Evolutionary conservation across 2,113 vertebrate genomes (phyloP).

Genomic region (Myanophis thanlyinensis): DNA sequence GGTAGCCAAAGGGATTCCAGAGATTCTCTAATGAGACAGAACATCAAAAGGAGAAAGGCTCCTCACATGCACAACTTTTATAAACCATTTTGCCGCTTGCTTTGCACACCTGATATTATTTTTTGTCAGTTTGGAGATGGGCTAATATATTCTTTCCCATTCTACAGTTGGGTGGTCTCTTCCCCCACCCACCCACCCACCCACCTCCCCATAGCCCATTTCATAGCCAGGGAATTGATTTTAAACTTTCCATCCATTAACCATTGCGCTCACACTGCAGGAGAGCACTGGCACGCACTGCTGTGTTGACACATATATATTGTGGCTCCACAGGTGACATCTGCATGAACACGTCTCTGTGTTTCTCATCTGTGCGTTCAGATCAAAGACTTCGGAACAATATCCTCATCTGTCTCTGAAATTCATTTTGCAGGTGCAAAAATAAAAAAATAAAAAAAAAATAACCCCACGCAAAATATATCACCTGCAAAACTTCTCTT

Average conservation of each 20-base stretch:
- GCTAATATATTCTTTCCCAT: neutral
- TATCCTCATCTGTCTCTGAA: constrained; percentile 36
- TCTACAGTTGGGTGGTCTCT: neutral
- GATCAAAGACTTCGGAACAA: constrained; percentile 4
- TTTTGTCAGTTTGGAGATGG: neutral
- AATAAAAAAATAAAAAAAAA: neutral
- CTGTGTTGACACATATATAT: neutral
- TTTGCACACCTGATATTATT: neutral
- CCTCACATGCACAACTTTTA: neutral
- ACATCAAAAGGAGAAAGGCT: neutral
- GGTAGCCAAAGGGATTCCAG: neutral
- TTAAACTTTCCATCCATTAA: neutral
- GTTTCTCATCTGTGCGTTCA: neutral
- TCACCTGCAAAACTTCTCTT: constrained; percentile 46
- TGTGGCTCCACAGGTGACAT: constrained; percentile 2
- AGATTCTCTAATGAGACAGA: neutral
- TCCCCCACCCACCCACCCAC: no score
- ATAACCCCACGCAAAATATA: neutral
- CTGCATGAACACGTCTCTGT: neutral
- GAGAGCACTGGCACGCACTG: neutral
- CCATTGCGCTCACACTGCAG: neutral
- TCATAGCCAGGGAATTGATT: neutral
- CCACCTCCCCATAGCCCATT: no score
- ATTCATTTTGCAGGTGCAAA: constrained; percentile 38
- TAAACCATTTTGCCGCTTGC: neutral